Evolutionary conservation across 2,113 vertebrate species (phyloP).

Genomic region (Grammatotria lemairii): DNA sequence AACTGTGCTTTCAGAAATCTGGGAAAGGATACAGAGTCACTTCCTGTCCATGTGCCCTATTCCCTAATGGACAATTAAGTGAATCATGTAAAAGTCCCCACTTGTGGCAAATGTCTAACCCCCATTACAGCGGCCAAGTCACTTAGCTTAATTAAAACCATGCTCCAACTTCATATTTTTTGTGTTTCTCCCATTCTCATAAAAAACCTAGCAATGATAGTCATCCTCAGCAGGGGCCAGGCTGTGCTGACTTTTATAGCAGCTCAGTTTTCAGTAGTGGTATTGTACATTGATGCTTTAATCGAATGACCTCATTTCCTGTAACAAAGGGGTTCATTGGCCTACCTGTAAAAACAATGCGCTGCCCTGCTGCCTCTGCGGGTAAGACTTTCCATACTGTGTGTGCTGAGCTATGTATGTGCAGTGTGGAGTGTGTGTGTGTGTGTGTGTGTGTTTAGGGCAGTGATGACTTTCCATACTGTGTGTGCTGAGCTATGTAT

Average conservation of each 20-base stretch:
- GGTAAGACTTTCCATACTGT: slow-evolving; percentile 42
- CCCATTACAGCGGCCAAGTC: not conserved
- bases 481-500: not conserved
- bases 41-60: slow-evolving; percentile 34
- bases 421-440: not conserved
- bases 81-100: slow-evolving; percentile 49
- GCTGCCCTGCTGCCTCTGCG: not conserved
- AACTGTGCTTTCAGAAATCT: slow-evolving; percentile 11
- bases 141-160: slow-evolving; percentile 30
- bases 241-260: not conserved
- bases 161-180: not conserved
- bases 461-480: slow-evolving; percentile 35
- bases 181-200: not conserved
- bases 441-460: not conserved
- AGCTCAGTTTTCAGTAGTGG: slow-evolving; percentile 1
- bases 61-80: slow-evolving; percentile 43
- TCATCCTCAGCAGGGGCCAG: not conserved
- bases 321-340: not conserved
- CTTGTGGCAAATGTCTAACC: slow-evolving; percentile 20
- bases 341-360: slow-evolving; percentile 60
- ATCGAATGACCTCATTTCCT: slow-evolving; percentile 51
- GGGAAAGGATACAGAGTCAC: slow-evolving; percentile 56
- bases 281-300: not conserved
- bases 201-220: not conserved
- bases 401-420: not conserved